Evolutionary conservation across 2,797 vertebrate genomes (phyloP).

Genomic region (Cossypha niveicapilla): DNA sequence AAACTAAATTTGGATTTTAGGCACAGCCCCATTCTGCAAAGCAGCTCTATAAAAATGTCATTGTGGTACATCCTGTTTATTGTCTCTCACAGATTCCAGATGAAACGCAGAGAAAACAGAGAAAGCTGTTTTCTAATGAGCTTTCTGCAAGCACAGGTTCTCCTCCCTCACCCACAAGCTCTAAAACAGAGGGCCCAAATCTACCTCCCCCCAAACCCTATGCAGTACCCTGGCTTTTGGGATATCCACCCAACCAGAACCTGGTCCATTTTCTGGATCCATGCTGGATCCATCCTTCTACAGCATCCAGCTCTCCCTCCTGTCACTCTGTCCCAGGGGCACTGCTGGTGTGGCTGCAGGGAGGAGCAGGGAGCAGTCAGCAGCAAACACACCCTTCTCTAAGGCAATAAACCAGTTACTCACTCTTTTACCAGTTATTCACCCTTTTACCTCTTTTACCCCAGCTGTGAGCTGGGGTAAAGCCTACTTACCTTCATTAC

Average conservation of each 20-base stretch:
- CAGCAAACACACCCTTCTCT: background rate
- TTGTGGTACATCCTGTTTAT: slow-evolving; percentile 17
- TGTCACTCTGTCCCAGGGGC: background rate
- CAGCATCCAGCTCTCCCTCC: background rate
- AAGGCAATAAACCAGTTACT: background rate
- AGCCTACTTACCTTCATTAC: background rate
- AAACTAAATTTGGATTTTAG: slow-evolving; percentile 40
- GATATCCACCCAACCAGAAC: background rate
- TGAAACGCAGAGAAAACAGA: background rate
- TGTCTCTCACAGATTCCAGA: background rate
- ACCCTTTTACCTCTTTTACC: background rate
- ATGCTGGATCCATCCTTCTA: background rate
- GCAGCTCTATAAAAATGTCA: slow-evolving; percentile 43
- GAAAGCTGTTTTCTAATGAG: background rate
- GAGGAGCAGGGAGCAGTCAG: background rate
- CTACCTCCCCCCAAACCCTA: background rate
- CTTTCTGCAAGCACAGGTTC: background rate
- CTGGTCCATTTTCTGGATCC: background rate
- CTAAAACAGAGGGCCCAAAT: background rate
- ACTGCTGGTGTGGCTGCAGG: background rate
- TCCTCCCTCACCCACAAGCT: background rate
- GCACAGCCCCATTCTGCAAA: background rate
- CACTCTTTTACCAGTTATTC: background rate
- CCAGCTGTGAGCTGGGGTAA: background rate
- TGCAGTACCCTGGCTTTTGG: background rate